Base-by-base conservation (phyloP, 2,797 vertebrate genomes). In the Sebastes umbrosus region DNA sequence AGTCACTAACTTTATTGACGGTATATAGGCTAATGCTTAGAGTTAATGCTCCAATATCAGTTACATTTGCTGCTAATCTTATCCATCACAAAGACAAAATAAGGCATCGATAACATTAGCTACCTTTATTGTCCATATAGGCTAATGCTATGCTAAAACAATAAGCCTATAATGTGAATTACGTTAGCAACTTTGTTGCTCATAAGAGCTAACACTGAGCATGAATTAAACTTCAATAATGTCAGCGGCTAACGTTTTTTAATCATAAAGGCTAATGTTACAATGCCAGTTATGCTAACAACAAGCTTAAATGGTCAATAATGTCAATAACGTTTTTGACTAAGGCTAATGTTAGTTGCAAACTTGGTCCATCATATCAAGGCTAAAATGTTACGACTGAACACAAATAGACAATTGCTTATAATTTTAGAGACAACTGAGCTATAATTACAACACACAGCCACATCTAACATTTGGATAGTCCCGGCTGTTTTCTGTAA, bases 101-200 rank as follows among this genome's bases (percentile, higher is more conserved):
- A 0, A 50, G 0, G 46, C 46, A n/a, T 50, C 1, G 8, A n/a
- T 50, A 50, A 50, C 46, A n/a, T 50, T 50, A 50, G 18, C 8
- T 9, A 50, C 18, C 46, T 52, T 52, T 52, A 0, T 52, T 52
- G 46, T 20, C 1, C 67, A 29, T 27, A 39, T 2, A 58, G 8
- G 18, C 24, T 10, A 69, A 57, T 57, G 55, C 22, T 13, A 25
- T 25, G 55, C 55, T 57, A 24, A 24, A 57, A 13, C 12, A 57
- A 52, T 52, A 52, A 0, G 0, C 46, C 18, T 25, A 57, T 24
- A 57, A 57, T 57, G 55, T 57, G 55, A 57, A 12, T 0, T 25
- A 25, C 13, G 24, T 1, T 57, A 57, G 24, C 24, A 57, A 12
- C 20, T 25, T 57, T 7, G 46, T 50, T 50, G 18, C 4, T 50